These are phyloP conservation scores for Drosophila mettleri DNA, from an alignment of 2,888 invertebrate species.

Conservation along the genomic window DNA sequence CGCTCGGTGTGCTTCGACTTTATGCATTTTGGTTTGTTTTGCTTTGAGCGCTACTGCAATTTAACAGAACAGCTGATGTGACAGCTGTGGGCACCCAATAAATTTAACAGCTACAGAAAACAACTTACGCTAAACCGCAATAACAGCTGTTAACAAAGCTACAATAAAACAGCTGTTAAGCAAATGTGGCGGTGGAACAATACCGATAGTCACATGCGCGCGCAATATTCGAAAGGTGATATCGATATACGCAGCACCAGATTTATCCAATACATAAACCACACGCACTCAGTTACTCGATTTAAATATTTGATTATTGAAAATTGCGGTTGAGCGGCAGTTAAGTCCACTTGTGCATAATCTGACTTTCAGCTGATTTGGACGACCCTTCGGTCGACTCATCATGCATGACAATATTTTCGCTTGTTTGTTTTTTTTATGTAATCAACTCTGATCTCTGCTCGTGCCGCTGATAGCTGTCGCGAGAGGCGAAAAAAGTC, in stretches of 20 bases:
- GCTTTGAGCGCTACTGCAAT: background rate
- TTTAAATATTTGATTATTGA: constrained; percentile 12
- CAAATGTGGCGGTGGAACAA: constrained; percentile 28
- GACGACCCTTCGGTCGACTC: constrained; percentile 13
- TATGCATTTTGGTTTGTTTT: constrained; percentile 35
- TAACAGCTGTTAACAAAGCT: background rate
- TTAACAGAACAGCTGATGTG: constrained; percentile 5
- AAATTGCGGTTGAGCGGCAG: constrained; percentile 9
- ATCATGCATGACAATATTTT: constrained; percentile 41
- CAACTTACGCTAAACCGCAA: no score
- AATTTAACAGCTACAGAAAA: background rate
- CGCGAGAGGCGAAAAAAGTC: constrained; percentile 49
- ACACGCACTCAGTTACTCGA: background rate
- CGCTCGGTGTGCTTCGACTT: constrained; percentile 19
- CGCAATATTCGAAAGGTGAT: background rate
- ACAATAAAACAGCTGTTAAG: background rate
- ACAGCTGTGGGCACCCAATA: constrained; percentile 3
- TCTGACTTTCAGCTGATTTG: constrained; percentile 33
- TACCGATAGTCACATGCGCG: background rate
- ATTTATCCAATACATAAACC: constrained; percentile 22
- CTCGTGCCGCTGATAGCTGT: constrained; percentile 36
- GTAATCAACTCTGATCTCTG: constrained; percentile 46
- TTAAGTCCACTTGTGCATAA: constrained; percentile 21
- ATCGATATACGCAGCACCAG: constrained; percentile 16
- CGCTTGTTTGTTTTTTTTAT: constrained; percentile 45